Percentiles rank a stretch among this genome's conserved stretches.
These are phyloP conservation scores for Tachysurus vachellii DNA, from an alignment of 2,113 vertebrate species.

Conservation along the genomic window DNA sequence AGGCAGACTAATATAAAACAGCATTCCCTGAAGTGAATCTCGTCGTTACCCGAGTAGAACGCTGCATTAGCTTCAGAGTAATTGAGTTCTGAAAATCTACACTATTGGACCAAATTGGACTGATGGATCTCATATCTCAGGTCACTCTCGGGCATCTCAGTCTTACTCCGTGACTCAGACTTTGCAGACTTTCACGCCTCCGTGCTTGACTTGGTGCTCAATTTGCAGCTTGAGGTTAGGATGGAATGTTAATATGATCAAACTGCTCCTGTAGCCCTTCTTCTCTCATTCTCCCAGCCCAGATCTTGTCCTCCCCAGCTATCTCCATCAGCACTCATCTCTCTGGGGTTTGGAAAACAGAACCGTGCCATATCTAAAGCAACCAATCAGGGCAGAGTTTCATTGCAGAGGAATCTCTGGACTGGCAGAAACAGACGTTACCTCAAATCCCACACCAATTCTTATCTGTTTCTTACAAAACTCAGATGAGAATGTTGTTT, in stretches of 20 bases:
- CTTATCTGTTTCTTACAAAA: not conserved
- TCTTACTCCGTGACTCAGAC: conserved; percentile 5
- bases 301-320: conserved; percentile 41
- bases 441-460: conserved; percentile 33
- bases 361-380: conserved; percentile 4
- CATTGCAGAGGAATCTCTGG: conserved; percentile 10
- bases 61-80: conserved; percentile 41
- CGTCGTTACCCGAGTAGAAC: conserved; percentile 19
- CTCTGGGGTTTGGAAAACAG: conserved; percentile 30
- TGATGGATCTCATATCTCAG: conserved; percentile 10
- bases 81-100: conserved; percentile 47
- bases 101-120: conserved; percentile 35
- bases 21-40: conserved; percentile 42
- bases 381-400: conserved; percentile 35
- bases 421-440: conserved; percentile 37
- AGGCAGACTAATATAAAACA: conserved; percentile 38
- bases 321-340: conserved; percentile 28
- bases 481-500: not conserved
- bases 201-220: conserved; percentile 17
- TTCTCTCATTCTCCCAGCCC: conserved; percentile 7
- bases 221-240: conserved; percentile 43
- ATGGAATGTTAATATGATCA: conserved; percentile 26
- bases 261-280: not conserved
- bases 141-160: not conserved
- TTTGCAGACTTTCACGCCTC: not conserved